Evolutionary conservation across 2,113 vertebrate genomes (phyloP).

Genomic region (Carollia perspicillata): DNA sequence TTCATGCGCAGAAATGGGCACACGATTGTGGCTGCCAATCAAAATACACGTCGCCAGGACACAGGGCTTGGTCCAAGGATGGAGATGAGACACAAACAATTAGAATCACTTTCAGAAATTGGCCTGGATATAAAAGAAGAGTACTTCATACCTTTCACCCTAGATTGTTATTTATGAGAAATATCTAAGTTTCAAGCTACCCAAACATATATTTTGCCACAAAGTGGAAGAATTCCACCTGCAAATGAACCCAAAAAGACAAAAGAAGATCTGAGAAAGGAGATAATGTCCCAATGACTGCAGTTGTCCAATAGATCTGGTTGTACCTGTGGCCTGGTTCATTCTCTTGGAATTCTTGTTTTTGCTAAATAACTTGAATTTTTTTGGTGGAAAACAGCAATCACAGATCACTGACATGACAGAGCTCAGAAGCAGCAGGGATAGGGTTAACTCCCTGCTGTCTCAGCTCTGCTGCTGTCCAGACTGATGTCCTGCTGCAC

Average conservation of each 20-base stretch:
- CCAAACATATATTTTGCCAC: not conserved
- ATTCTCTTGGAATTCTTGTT: not conserved
- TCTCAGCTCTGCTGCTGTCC: not conserved
- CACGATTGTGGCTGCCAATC: not conserved
- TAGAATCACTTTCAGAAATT: not conserved
- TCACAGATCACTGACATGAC: not conserved
- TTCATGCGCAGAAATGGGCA: not conserved
- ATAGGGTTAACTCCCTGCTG: not conserved
- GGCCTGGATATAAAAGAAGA: not conserved
- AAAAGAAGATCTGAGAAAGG: not conserved
- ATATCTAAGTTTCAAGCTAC: not conserved
- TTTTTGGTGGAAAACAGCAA: not conserved
- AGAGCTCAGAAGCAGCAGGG: not conserved
- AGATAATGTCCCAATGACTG: not conserved
- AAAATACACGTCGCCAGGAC: not conserved
- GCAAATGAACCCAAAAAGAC: not conserved
- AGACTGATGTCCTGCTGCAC: accelerated
- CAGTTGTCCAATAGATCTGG: not conserved
- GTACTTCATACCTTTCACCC: not conserved
- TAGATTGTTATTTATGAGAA: not conserved
- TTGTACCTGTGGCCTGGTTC: not conserved
- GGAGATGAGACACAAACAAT: not conserved
- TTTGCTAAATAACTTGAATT: not conserved
- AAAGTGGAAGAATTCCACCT: not conserved
- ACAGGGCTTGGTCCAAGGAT: not conserved